These are phyloP conservation scores for Trialeurodes vaporariorum DNA, from an alignment of 1,140 invertebrate species.

Conservation along the genomic window DNA sequence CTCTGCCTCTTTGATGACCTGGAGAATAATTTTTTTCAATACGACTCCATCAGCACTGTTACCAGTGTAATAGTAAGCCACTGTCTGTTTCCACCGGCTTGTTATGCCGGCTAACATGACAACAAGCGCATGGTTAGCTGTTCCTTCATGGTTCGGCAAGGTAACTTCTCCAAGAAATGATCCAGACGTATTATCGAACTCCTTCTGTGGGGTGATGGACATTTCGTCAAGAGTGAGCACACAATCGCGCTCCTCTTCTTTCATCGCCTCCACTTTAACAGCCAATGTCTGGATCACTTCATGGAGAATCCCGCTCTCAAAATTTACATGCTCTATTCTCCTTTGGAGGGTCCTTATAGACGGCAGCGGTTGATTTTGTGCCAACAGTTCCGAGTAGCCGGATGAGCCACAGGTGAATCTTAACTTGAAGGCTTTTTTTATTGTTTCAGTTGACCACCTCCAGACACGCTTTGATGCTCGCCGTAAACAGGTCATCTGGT, in stretches of 20 bases:
- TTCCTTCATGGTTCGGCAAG: slow-evolving; percentile 6
- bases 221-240: slow-evolving; percentile 18
- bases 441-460: slow-evolving; percentile 15
- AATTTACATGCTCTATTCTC: slow-evolving; percentile 17
- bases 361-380: slow-evolving; percentile 15
- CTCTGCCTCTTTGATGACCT: no score
- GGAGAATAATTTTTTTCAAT: no score
- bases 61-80: slow-evolving; percentile 10
- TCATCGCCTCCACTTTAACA: slow-evolving; percentile 11
- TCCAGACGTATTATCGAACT: no score
- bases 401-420: slow-evolving; percentile 13
- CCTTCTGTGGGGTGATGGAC: slow-evolving; percentile 6
- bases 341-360: slow-evolving; percentile 14
- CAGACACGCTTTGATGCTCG: no score
- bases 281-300: slow-evolving; percentile 15
- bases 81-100: slow-evolving; percentile 5
- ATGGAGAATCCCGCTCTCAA: slow-evolving; percentile 14
- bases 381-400: slow-evolving; percentile 15
- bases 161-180: no score
- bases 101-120: slow-evolving; percentile 9
- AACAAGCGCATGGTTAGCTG: slow-evolving; percentile 2
- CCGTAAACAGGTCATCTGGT: no score
- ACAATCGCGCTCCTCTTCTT: slow-evolving; percentile 14
- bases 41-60: not conserved
- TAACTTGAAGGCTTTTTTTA: slow-evolving; percentile 17